These are phyloP conservation scores for Peucedramus taeniatus DNA, from an alignment of 2,113 vertebrate species.

Conservation along the genomic window DNA sequence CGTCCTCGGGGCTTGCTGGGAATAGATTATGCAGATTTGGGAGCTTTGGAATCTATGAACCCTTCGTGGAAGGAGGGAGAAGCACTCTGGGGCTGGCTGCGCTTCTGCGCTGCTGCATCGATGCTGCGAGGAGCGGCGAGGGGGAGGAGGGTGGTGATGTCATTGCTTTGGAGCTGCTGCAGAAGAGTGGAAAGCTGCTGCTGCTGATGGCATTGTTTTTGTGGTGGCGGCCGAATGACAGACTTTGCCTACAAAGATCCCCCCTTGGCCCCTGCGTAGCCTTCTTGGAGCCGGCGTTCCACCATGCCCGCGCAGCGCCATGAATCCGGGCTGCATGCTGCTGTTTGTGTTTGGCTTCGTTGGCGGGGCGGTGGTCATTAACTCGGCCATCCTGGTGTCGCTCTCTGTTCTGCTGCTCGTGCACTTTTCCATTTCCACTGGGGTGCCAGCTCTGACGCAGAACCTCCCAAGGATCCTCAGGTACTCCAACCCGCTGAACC, in stretches of 20 bases:
- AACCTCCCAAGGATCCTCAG: constrained; percentile 89
- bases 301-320: constrained; percentile 89
- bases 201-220: constrained; percentile 84
- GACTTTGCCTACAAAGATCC: constrained; percentile 70
- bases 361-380: constrained; percentile 98
- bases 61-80: constrained; percentile 10
- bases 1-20: background rate
- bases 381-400: constrained; percentile 94
- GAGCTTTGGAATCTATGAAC: constrained; percentile 69
- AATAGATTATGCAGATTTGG: constrained; percentile 68
- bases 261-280: constrained; percentile 66
- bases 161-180: constrained; percentile 76
- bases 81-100: constrained; percentile 69
- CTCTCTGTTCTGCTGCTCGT: constrained; percentile 97
- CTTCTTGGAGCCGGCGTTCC: constrained; percentile 70
- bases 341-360: constrained; percentile 99
- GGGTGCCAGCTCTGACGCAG: constrained; percentile 90
- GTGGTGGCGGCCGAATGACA: constrained; percentile 78
- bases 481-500: constrained; percentile 70
- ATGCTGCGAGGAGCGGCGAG: constrained; percentile 51
- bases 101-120: constrained; percentile 67
- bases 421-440: constrained; percentile 94
- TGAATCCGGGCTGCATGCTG: constrained; percentile 98
- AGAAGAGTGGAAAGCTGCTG: constrained; percentile 67
- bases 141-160: constrained; percentile 77